Evolutionary conservation across 2,888 invertebrate species (phyloP), one percentile per base, ranked within the genome.

Genomic region (Scrobipalpa costella): DNA sequence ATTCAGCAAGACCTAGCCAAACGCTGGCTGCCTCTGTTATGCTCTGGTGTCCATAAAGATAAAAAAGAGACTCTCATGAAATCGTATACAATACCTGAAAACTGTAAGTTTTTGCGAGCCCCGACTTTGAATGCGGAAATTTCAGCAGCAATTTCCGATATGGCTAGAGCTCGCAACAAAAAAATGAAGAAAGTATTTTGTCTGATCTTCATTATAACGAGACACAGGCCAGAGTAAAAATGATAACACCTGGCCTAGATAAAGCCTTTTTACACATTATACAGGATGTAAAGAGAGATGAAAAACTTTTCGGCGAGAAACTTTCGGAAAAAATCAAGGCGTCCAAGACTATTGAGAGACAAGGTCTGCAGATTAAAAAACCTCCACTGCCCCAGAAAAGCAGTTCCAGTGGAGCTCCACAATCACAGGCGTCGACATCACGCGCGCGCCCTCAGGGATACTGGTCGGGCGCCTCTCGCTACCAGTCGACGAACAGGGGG

Each of bases 391-490:
- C 11, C 9, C 21, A n/a, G n/a, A n/a, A 7, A 9, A 52, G 17
- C 7, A 52, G 52, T 21, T 9, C 52, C 33, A 27, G 7, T 27
- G 19, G 21, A 8, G 2, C 36, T 36, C 0, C 57, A 19, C 50
- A 19, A 11, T 34, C 13, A 8, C n/a, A n/a, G 8, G 1, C 11
- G 1, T 34, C 57, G 57, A 57, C 57, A 9, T 34, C 57, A 2
- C 57, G 57, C 57, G 0, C 34, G 1, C 57, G 57, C 8, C 9
- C 8, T 34, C 57, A 57, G 57, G 57, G 34, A 57, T 34, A 57
- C 57, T 57, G 57, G 36, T 5, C 57, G 36, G 15, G 15, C 34
- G 9, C 57, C 36, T n/a, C 57, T 57, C 57, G 57, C 57, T 52
- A 7, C 21, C 52, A 52, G 52, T 9, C 52, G 52, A 5, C 52